Conservation (phyloP, 2,888 invertebrate species). For the Thera obeliscata region DNA sequence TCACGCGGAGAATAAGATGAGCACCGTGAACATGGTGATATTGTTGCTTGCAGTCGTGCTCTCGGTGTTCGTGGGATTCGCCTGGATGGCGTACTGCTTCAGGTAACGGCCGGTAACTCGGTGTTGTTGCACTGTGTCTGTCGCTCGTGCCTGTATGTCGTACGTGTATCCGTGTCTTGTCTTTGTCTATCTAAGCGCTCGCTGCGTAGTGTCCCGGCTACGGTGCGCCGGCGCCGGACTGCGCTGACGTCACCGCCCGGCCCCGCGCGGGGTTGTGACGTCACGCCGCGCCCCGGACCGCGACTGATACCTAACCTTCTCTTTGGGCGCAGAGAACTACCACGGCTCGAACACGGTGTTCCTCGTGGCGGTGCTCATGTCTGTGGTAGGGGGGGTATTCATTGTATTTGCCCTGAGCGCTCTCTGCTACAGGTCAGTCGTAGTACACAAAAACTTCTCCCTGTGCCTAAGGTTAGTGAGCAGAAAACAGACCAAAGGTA, state of each 20-base stretch:
- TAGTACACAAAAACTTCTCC: slow-evolving; percentile 99
- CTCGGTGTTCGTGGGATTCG: slow-evolving; percentile 97
- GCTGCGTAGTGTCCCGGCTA: slow-evolving; percentile 49
- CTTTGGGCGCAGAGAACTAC: slow-evolving; percentile 93
- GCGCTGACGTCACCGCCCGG: slow-evolving; percentile 56
- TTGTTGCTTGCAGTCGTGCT: slow-evolving; percentile 96
- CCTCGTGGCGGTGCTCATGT: slow-evolving; percentile 99
- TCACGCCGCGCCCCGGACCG: slow-evolving; percentile 48
- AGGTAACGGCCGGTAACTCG: slow-evolving; percentile 88
- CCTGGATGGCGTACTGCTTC: slow-evolving; percentile 97
- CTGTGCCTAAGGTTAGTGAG: slow-evolving; percentile 99
- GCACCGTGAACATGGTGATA: slow-evolving; percentile 95
- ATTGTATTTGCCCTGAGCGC: slow-evolving; percentile 99
- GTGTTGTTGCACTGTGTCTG: slow-evolving; percentile 80
- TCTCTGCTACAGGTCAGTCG: slow-evolving; percentile 99
- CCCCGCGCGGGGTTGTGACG: slow-evolving; percentile 51
- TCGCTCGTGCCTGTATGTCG: slow-evolving; percentile 74
- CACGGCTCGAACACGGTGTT: slow-evolving; percentile 98
- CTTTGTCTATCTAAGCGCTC: slow-evolving; percentile 38
- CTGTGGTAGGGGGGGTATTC: slow-evolving; percentile 99
- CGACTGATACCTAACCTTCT: slow-evolving; percentile 65
- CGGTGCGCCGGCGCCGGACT: slow-evolving; percentile 55
- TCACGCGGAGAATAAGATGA: slow-evolving; percentile 92
- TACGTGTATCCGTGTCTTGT: slow-evolving; percentile 54
- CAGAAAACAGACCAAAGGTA: slow-evolving; percentile 91